Evolutionary conservation across 2,113 vertebrate genomes (phyloP), one percentile per base, ranked within the genome.

Genomic region (Manacus vitellinus): DNA sequence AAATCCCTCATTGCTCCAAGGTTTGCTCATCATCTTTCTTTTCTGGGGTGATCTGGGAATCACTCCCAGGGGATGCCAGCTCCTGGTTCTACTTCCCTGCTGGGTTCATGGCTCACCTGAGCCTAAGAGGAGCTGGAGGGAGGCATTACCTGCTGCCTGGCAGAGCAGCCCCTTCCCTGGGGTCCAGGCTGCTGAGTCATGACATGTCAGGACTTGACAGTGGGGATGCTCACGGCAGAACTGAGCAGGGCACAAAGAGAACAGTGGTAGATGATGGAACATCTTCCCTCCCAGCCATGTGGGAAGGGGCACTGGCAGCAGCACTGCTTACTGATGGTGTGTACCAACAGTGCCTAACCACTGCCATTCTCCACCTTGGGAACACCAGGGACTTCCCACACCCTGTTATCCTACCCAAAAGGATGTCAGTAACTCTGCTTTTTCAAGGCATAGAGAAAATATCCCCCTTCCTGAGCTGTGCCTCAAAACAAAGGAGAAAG

Each of bases 201-300:
- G 27, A 28, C 23, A 0, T 0, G 30, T 3, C 43, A 51, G 68
- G 47, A 14, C 6, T 46, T 0, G 0, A 4, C 0, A 24, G 51
- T 0, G 74, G 70, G 80, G 86, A 47, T 31, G n/a, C 27, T 67
- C 61, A 19, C 0, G 4, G 67, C 33, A 55, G 65, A 18, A 37
- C 68, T 47, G 65, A 49, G 72, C 39, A 51, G 55, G 52, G 65
- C 6, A 12, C 1, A 4, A 46, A 61, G 24, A 86, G 82, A 23
- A 46, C 0, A 1, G 43, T 4, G 44, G 72, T 44, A 72, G 49
- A 19, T 5, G 19, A 55, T n/a, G 62, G 25, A 24, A 61, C 39
- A 23, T 5, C 14, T 56, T 58, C 66, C 12, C 65, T 71, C 56
- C 2, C 80, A 44, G 8, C 25, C 12, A 3, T 14, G 67, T 44